Conservation (phyloP, 2,113 vertebrate genomes). For the Elachura formosa region DNA sequence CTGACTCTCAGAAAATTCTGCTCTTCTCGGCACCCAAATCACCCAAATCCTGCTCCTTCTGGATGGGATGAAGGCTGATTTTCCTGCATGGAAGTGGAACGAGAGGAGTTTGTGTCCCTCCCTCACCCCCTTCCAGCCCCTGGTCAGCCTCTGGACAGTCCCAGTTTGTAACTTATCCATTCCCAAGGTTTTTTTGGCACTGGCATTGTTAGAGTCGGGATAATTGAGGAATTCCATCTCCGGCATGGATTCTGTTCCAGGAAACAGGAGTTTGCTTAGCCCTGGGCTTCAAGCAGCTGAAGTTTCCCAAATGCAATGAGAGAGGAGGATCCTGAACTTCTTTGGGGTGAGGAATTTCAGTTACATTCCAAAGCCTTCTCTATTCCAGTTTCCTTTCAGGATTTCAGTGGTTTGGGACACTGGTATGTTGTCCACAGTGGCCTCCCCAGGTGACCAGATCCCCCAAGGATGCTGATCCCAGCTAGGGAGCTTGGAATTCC, state of each 20-base stretch:
- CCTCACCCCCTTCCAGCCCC: neutral
- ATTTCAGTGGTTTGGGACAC: neutral
- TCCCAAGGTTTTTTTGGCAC: constrained; percentile 16
- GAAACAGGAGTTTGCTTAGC: constrained; percentile 21
- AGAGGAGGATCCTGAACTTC: constrained; percentile 17
- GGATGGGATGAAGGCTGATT: neutral
- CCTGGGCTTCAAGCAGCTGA: constrained; percentile 32
- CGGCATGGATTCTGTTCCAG: constrained; percentile 6
- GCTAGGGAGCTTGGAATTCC: neutral
- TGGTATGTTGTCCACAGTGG: neutral
- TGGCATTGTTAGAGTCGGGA: constrained; percentile 7
- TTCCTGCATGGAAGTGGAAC: neutral
- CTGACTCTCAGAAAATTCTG: accelerated
- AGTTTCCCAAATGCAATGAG: constrained; percentile 23
- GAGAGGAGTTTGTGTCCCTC: neutral
- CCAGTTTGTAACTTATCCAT: constrained; percentile 5
- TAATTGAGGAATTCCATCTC: constrained; percentile 41
- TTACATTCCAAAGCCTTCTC: neutral
- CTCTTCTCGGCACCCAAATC: neutral
- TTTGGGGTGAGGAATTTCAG: neutral
- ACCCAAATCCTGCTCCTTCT: neutral
- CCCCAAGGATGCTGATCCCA: neutral
- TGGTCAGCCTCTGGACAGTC: no score
- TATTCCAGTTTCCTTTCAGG: neutral
- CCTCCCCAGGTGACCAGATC: neutral